Base-by-base conservation (phyloP, 1,140 invertebrate genomes). In the Varroa destructor region DNA sequence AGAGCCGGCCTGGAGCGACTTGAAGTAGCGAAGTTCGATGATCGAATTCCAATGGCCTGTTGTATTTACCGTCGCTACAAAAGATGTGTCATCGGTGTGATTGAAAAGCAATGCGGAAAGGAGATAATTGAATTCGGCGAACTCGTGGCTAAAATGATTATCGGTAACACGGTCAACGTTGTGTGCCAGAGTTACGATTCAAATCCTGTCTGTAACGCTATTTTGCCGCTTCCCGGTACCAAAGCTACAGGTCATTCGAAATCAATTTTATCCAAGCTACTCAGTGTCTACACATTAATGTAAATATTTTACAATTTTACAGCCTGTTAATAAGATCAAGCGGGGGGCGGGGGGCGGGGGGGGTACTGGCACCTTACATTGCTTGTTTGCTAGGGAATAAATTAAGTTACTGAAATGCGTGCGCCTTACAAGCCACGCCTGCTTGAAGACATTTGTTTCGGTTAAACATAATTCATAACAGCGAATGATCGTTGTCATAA, bases 51-150 rank as follows among this genome's bases (percentile, higher is more conserved):
- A 57, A 73, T 73, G 6, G 61, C 71, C n/a, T 75, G 74, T 57
- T 75, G 74, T 70, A 57, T 61, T n/a, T 61, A 70, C 51, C 55
- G 55, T 25, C 43, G 56, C 40, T 74, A 72, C 71, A 56, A 72
- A 58, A 56, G 74, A 12, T 75, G 74, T 58, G 36, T n/a, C 1
- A 72, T 43, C 55, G 56, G 58, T 4, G 40, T 37, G 6, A 25
- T 72, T 8, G 43, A 43, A 43, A 61, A 25, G 1, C 51, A 43
- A 4, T 72, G 71, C 36, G 61, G 61, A 1, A 2, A 12, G 37
- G 61, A 40, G 3, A 37, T 46, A 2, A 14, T 67, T 46, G 61
- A 67, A 46, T 67, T 36, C 37, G 61, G 61, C 40, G 46, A 67
- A 40, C 61, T 67, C 46, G 40, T 67, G 1, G 40, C 46, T 3